Base-by-base conservation (phyloP, 2,113 vertebrate genomes). In the Elgaria multicarinata region DNA sequence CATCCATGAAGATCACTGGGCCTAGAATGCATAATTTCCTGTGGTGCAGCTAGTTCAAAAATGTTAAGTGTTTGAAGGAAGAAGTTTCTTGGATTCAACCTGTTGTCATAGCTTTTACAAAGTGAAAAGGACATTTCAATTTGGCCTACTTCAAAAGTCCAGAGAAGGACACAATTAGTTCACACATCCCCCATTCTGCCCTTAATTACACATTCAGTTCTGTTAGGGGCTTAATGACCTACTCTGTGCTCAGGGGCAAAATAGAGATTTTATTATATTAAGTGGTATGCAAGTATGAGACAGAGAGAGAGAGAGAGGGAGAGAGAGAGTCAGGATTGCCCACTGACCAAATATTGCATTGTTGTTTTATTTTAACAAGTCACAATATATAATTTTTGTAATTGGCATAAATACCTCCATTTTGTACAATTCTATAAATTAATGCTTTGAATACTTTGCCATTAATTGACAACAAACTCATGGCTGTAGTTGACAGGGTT, bases 1-100 rank as follows among this genome's bases (percentile, higher is more conserved):
- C 24, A 76, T 76, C 74, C 7, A 76, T 44, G 24, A 75, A 42
- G 74, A 44, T 76, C 26, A 44, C 74, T 76, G 74, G 22, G 24
- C 42, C 87, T 0, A 2, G 46, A 50, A 87, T 91, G 39, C 50
- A 85, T 84, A 87, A 36, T 93, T 93, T 93, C 80, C 81, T 90
- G 86, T 10, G 44, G 76, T 83, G 95, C 88, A 72, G 20, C 26
- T 3, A 46, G 77, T 90, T 90, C 90, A 87, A 89, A 10, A 0
- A 79, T 82, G 71, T n/a, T 50, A 90, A 1, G 50, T 6, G 46
- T 82, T 89, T 82, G 1, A 53, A 77, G 0, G 80, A 89, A 92
- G 72, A 58, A 42, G 53, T 14, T 74, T 81, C 69, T 0, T 50
- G 89, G 74, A 93, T 91, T 92, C 91, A 82, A 77, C 87, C 89